These are phyloP conservation scores for Limanda limanda DNA, from an alignment of 2,113 vertebrate species.

Conservation along the genomic window DNA sequence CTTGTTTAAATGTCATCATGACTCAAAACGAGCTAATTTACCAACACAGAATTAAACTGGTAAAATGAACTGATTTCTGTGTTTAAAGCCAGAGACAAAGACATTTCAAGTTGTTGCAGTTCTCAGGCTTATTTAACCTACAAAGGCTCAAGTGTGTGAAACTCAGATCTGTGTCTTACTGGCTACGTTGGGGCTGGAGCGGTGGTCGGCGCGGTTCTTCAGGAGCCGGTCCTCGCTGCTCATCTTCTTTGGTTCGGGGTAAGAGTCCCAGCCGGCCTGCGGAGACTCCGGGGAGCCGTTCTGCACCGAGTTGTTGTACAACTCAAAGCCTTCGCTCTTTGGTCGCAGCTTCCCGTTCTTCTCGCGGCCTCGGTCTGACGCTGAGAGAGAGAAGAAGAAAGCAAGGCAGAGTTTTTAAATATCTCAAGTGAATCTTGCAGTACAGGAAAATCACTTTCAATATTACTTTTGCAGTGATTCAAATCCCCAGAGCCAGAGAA, in stretches of 20 bases:
- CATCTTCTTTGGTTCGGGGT: slow-evolving; percentile 93
- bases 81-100: too few relatives aligned
- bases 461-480: neutral
- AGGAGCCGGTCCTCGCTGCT: slow-evolving; percentile 91
- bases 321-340: slow-evolving; percentile 98
- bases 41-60: too few relatives aligned
- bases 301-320: slow-evolving; percentile 92
- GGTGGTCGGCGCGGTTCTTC: slow-evolving; percentile 94
- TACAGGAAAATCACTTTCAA: neutral
- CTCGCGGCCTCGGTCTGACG: slow-evolving; percentile 88
- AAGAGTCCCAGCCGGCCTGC: slow-evolving; percentile 91
- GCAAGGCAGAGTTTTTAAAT: neutral
- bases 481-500: neutral
- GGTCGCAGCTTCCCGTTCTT: slow-evolving; percentile 95
- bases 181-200: slow-evolving; percentile 98
- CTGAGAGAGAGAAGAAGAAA: slow-evolving; percentile 60
- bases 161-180: slow-evolving; percentile 79
- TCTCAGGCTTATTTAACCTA: too few relatives aligned
- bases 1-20: too few relatives aligned
- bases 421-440: too few relatives aligned
- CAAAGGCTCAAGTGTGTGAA: too few relatives aligned
- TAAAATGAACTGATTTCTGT: too few relatives aligned
- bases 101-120: too few relatives aligned
- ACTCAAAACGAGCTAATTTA: too few relatives aligned
- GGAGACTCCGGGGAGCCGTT: slow-evolving; percentile 96